phyloP scores from a whole-genome alignment of 2,888 invertebrate species.

The Hermaeophaga mercurialis region DNA sequence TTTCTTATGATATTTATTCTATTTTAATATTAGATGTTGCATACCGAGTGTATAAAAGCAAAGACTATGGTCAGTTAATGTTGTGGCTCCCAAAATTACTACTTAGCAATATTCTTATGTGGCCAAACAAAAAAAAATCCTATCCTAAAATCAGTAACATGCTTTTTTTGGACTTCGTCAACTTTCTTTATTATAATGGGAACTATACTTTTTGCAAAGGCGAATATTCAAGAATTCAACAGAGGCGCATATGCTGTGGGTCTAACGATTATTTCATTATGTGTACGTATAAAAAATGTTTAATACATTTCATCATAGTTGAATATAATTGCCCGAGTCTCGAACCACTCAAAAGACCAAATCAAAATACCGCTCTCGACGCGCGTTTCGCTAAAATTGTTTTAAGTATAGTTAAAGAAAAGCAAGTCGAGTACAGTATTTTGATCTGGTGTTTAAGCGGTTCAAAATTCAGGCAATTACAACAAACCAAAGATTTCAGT shows the following conservation, averaged over 20 bases:
- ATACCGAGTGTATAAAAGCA: background rate
- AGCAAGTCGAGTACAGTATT: no score
- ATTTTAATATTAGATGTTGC: background rate
- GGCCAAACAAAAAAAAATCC: slow-evolving; percentile 7
- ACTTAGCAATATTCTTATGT: background rate
- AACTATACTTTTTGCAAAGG: background rate
- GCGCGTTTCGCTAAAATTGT: no score
- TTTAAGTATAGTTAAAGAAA: no score
- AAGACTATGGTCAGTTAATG: slow-evolving; percentile 1
- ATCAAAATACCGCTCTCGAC: no score
- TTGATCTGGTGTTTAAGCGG: no score
- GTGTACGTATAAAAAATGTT: no score
- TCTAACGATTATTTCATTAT: background rate
- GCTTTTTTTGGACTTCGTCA: background rate
- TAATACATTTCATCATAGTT: no score
- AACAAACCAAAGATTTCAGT: no score
- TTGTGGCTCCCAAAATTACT: slow-evolving; percentile 1
- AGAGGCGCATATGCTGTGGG: background rate
- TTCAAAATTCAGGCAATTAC: no score
- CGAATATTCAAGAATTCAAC: slow-evolving; percentile 1
- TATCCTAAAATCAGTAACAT: background rate
- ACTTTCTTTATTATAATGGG: background rate
- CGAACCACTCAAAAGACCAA: no score
- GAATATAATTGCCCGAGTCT: no score
- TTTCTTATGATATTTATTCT: background rate